These are phyloP conservation scores for Galemys pyrenaicus DNA, from an alignment of 2,113 vertebrate genomes.

Conservation along the genomic window DNA sequence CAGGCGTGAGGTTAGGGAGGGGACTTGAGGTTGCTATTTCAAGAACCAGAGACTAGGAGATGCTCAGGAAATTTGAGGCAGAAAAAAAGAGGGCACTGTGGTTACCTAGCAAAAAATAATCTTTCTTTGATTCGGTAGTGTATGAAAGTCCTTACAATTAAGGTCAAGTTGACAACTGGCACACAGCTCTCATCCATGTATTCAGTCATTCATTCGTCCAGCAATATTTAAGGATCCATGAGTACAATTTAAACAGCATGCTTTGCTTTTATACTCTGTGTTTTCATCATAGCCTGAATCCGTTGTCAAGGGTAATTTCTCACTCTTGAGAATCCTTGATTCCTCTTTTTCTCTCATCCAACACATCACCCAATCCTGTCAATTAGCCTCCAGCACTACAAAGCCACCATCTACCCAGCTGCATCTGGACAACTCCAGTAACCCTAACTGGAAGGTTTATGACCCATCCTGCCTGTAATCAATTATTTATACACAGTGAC, in stretches of 20 bases:
- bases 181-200: not conserved
- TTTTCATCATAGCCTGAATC: not conserved
- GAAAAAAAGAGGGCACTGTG: not conserved
- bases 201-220: not conserved
- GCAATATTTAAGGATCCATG: not conserved
- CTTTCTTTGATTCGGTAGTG: not conserved
- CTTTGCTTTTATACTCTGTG: not conserved
- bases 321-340: not conserved
- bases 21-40: not conserved
- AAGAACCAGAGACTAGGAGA: not conserved
- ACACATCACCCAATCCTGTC: not conserved
- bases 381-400: not conserved
- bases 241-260: not conserved
- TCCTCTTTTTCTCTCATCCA: not conserved
- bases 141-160: not conserved
- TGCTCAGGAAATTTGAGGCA: not conserved
- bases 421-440: not conserved
- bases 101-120: not conserved
- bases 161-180: not conserved
- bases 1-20: not conserved
- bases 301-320: not conserved
- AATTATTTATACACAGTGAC: not conserved
- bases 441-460: not conserved
- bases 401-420: not conserved
- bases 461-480: not conserved